Evolutionary conservation across 2,113 vertebrate genomes (phyloP).

Genomic region (Channa argus): DNA sequence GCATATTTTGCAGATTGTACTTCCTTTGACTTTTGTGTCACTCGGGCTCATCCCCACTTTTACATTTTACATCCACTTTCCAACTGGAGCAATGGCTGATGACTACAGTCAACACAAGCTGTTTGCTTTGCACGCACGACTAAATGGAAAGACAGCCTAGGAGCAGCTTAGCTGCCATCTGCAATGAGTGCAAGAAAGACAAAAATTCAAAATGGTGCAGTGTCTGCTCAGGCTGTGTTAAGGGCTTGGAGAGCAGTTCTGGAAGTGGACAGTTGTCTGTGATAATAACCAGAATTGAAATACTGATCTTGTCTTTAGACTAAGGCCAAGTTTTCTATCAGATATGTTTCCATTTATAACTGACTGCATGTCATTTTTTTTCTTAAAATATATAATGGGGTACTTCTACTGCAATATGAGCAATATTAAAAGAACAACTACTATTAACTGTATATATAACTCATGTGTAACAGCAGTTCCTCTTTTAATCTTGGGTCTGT

Average conservation of each 20-base stretch:
- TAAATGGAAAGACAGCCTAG: background rate
- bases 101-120: background rate
- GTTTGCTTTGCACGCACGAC: background rate
- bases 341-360: too few species aligned
- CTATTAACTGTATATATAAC: too few species aligned
- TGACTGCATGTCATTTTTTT: too few species aligned
- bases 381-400: too few species aligned
- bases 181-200: background rate
- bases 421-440: too few species aligned
- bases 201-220: background rate
- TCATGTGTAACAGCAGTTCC: background rate
- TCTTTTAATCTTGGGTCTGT: background rate
- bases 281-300: too few species aligned
- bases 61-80: background rate
- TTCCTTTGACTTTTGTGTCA: background rate
- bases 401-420: too few species aligned
- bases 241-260: background rate
- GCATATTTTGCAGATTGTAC: background rate
- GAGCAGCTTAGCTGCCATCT: background rate
- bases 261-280: background rate
- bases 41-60: background rate
- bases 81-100: background rate
- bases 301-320: background rate
- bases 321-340: background rate
- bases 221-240: background rate